These are phyloP conservation scores for Epistrophe eligans DNA, from an alignment of 2,888 invertebrate genomes.

Conservation along the genomic window DNA sequence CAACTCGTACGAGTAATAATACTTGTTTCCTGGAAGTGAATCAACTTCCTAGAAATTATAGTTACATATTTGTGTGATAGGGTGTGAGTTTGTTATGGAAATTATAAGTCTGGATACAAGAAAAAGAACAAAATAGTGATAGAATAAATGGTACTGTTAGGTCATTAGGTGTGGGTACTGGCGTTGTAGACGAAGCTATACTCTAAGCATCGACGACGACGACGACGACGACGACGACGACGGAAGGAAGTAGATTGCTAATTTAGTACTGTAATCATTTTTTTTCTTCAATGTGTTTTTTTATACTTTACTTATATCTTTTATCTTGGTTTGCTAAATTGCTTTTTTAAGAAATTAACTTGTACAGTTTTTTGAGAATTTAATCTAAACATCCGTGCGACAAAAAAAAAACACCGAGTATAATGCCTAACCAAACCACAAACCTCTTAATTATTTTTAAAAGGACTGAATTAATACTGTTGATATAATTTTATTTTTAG, in stretches of 20 bases:
- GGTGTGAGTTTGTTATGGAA: constrained; percentile 28
- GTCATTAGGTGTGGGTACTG: constrained; percentile 51
- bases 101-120: constrained; percentile 5
- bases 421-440: not conserved
- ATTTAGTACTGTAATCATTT: not conserved
- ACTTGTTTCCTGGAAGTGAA: constrained; percentile 67
- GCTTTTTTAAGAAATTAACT: not conserved
- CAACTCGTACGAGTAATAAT: not conserved
- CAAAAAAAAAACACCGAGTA: not conserved
- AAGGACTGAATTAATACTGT: no score
- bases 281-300: not conserved
- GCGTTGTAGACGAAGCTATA: not conserved
- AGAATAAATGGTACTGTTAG: constrained; percentile 54
- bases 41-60: constrained; percentile 64
- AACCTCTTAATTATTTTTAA: not conserved
- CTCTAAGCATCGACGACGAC: not conserved
- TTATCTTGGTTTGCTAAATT: constrained; percentile 1
- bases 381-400: not conserved
- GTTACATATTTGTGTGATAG: constrained; percentile 34
- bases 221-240: not conserved
- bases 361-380: not conserved
- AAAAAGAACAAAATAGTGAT: constrained; percentile 1
- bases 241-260: constrained; percentile 55
- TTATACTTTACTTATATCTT: not conserved
- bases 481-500: no score